These are phyloP conservation scores for Garra rufa DNA, from an alignment of 2,113 vertebrate genomes.

Conservation along the genomic window DNA sequence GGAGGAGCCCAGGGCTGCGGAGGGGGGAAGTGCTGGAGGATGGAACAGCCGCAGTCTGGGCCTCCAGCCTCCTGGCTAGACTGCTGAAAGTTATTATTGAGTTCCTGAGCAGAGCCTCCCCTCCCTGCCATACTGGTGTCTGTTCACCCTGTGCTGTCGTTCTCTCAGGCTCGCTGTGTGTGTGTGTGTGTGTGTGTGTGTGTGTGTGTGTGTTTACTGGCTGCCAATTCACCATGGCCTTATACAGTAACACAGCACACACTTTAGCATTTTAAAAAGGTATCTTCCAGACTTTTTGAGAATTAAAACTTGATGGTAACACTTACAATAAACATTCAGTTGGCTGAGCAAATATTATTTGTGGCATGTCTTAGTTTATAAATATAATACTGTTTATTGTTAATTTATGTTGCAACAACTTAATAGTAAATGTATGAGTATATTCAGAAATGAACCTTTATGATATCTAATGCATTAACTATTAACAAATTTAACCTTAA, in stretches of 20 bases:
- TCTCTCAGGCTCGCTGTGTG: slow-evolving; percentile 13
- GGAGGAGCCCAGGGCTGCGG: slow-evolving; percentile 58
- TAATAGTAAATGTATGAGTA: background rate
- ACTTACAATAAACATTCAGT: background rate
- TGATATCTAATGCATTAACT: background rate
- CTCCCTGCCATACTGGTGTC: slow-evolving; percentile 81
- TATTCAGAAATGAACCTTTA: background rate
- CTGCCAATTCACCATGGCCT: slow-evolving; percentile 69
- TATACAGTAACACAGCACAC: slow-evolving; percentile 81
- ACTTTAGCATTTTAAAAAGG: slow-evolving; percentile 25
- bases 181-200: background rate
- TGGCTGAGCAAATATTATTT: background rate
- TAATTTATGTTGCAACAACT: background rate
- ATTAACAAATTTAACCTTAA: background rate
- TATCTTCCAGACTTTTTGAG: background rate
- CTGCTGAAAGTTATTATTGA: slow-evolving; percentile 94
- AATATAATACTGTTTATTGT: background rate
- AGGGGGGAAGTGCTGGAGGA: slow-evolving; percentile 63
- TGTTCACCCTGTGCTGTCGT: slow-evolving; percentile 58
- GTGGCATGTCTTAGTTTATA: background rate
- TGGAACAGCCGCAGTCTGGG: slow-evolving; percentile 90
- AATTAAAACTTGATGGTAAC: background rate
- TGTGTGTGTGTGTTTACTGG: background rate
- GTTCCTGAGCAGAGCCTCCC: slow-evolving; percentile 85
- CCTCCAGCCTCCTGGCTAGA: slow-evolving; percentile 91